Evolutionary conservation across 2,888 invertebrate genomes (phyloP).

Genomic region (Pantelozetes paolii): DNA sequence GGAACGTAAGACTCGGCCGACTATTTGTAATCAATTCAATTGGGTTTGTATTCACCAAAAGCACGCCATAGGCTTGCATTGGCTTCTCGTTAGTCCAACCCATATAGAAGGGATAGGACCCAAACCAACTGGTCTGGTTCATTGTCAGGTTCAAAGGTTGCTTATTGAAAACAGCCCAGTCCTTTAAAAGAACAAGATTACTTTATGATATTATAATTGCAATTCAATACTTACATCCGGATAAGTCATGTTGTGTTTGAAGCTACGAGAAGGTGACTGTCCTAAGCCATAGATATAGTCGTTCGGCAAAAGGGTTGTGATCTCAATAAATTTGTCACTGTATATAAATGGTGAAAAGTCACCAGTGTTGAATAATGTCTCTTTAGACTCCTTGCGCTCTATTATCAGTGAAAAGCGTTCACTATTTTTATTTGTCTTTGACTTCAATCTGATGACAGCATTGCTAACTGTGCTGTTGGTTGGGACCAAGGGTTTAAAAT

Average conservation of each 20-base stretch:
- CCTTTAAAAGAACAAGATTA: background rate
- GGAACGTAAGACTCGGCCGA: conserved; percentile 72
- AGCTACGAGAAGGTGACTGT: conserved; percentile 1
- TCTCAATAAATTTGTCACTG: conserved; percentile 38
- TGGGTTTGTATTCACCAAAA: conserved; percentile 75
- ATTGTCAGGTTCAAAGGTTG: conserved; percentile 1
- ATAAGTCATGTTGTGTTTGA: conserved; percentile 39
- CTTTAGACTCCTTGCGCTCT: conserved; percentile 1
- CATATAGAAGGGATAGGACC: conserved; percentile 78
- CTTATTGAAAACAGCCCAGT: conserved; percentile 37
- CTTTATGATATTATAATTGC: background rate
- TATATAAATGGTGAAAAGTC: conserved; percentile 40
- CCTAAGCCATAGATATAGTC: conserved; percentile 42
- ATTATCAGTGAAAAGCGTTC: background rate
- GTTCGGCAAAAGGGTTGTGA: conserved; percentile 40
- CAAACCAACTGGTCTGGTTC: conserved; percentile 51
- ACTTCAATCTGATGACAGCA: background rate
- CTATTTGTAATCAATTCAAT: conserved; percentile 78
- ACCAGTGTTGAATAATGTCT: conserved; percentile 38
- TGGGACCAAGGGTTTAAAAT: background rate
- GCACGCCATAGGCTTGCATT: conserved; percentile 64
- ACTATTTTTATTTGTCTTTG: conserved; percentile 9
- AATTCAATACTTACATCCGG: conserved; percentile 29
- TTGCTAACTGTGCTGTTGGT: background rate
- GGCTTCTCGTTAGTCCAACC: conserved; percentile 61